Percentiles rank a stretch among this genome's conserved stretches.
Conservation (phyloP, 2,797 vertebrate genomes). For the Lithobates pipiens region DNA sequence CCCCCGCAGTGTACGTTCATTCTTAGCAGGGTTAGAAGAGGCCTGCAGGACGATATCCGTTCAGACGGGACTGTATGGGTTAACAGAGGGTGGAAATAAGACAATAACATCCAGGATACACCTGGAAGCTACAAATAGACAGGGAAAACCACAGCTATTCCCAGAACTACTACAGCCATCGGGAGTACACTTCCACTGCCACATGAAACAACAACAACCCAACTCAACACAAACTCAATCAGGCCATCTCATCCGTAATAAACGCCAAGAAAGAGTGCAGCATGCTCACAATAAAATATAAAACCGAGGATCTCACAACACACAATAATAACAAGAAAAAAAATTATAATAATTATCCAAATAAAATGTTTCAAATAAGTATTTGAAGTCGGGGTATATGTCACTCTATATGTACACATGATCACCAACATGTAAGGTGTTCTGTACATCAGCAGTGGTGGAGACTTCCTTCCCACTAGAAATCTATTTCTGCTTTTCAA, state of each 20-base stretch:
- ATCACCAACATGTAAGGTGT: too few species aligned
- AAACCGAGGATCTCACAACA: too few species aligned
- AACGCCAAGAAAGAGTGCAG: too few species aligned
- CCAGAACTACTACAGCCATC: conserved; percentile 35
- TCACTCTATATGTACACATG: too few species aligned
- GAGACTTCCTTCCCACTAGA: neutral
- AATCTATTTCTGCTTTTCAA: neutral
- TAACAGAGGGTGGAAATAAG: conserved; percentile 46
- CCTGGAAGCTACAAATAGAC: conserved; percentile 60
- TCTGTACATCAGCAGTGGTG: too few species aligned
- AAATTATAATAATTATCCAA: too few species aligned
- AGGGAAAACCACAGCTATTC: conserved; percentile 52
- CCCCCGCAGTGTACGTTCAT: neutral
- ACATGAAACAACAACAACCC: neutral
- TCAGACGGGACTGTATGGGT: conserved; percentile 23
- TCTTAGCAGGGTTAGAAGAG: neutral
- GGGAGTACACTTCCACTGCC: conserved; percentile 22
- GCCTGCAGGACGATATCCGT: conserved; percentile 30
- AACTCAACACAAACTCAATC: neutral
- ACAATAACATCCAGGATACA: conserved; percentile 62
- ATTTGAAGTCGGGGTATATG: too few species aligned
- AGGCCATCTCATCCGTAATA: too few species aligned
- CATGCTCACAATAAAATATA: too few species aligned
- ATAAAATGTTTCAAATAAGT: too few species aligned
- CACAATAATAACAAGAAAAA: too few species aligned